Evolutionary conservation across 2,888 invertebrate genomes (phyloP).

Genomic region (Pristionchus maxplancki): DNA sequence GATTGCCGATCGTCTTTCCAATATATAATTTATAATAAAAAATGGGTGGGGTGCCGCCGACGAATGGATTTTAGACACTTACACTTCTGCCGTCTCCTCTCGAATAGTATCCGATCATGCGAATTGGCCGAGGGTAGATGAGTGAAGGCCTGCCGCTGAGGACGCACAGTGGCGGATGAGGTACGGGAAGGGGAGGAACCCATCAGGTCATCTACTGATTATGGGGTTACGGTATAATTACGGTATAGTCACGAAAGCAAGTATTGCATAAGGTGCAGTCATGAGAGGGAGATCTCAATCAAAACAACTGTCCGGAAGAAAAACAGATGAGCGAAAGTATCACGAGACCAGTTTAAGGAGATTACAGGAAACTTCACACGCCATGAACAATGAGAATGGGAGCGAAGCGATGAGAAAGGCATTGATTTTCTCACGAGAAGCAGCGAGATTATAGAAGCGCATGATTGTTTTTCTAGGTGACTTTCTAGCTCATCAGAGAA

Average conservation of each 20-base stretch:
- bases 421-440: not conserved
- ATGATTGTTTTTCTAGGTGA: not conserved
- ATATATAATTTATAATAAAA: too few relatives aligned
- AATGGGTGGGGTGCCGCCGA: too few relatives aligned
- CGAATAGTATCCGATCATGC: conserved; percentile 38
- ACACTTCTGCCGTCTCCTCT: conserved; percentile 9
- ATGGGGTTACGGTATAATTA: not conserved
- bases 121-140: not conserved
- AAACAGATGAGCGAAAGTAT: too few relatives aligned
- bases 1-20: too few relatives aligned
- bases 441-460: not conserved
- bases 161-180: conserved; percentile 39
- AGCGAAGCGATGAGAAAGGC: not conserved
- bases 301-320: too few relatives aligned
- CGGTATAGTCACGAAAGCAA: too few relatives aligned
- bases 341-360: too few relatives aligned
- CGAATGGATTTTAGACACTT: too few relatives aligned
- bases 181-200: conserved; percentile 27
- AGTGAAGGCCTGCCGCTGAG: not conserved
- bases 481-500: not conserved
- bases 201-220: not conserved
- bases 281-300: too few relatives aligned
- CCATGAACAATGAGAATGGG: not conserved
- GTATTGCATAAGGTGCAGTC: too few relatives aligned
- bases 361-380: not conserved